A percentile compares a stretch with the other conserved stretches of the same genome.
Conservation (phyloP, 2,113 vertebrate genomes). For the Microcebus ravelobensis region DNA sequence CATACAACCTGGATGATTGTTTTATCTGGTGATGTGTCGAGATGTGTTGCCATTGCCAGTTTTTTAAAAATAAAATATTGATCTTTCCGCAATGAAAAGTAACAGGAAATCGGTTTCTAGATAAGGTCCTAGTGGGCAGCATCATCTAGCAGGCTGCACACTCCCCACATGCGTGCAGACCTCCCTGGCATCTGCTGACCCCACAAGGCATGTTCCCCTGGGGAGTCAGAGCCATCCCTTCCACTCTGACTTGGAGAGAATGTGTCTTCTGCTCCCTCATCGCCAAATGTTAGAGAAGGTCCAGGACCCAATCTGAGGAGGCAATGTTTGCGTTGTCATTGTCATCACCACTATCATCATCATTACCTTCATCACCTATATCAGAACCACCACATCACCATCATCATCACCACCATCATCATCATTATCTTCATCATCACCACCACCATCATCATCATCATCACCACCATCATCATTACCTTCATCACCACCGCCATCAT, state of each 20-base stretch:
- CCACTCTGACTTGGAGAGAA: too few species aligned
- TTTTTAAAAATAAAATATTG: background rate
- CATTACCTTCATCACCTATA: background rate
- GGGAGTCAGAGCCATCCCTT: accelerated
- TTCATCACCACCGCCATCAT: too few species aligned
- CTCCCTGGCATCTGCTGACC: accelerated
- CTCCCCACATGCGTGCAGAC: accelerated
- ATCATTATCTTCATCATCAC: background rate
- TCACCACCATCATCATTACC: too few species aligned
- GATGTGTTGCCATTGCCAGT: background rate
- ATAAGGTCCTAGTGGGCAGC: background rate
- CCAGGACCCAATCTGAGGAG: background rate
- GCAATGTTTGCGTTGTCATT: accelerated
- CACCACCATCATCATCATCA: background rate
- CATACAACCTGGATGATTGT: background rate
- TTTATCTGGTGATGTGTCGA: background rate
- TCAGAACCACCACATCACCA: too few species aligned
- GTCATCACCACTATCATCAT: too few species aligned
- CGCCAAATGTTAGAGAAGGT: background rate
- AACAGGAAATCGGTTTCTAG: background rate
- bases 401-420: background rate
- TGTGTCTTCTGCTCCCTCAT: background rate
- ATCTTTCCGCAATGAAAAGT: background rate
- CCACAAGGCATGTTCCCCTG: accelerated
- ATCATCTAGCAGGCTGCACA: background rate